phyloP scores from a whole-genome alignment of 1,140 invertebrate genomes.

The Halictus rubicundus region DNA sequence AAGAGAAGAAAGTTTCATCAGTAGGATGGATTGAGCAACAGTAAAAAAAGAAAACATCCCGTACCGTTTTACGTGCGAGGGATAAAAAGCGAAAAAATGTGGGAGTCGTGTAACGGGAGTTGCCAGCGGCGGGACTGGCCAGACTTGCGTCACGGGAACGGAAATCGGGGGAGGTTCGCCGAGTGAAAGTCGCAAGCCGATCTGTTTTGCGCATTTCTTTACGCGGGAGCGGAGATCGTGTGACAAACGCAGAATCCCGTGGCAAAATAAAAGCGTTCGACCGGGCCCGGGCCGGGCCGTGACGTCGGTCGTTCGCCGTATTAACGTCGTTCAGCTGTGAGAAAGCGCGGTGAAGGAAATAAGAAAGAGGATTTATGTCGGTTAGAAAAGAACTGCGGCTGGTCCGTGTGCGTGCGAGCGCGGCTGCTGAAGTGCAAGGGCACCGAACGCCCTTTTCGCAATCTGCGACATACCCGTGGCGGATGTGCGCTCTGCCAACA shows the following conservation, averaged over 20 bases:
- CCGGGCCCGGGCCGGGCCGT: slow-evolving; percentile 23
- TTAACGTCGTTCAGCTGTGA: slow-evolving; percentile 52
- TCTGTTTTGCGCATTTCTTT: slow-evolving; percentile 37
- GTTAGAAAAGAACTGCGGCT: slow-evolving; percentile 48
- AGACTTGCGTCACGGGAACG: slow-evolving; percentile 53
- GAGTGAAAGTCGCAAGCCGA: slow-evolving; percentile 41
- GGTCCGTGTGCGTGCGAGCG: neutral
- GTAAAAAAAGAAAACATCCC: too few relatives aligned
- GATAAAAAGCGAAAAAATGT: neutral
- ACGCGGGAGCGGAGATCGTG: slow-evolving; percentile 48
- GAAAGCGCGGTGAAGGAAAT: slow-evolving; percentile 47
- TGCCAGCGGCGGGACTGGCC: neutral
- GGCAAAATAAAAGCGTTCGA: slow-evolving; percentile 60
- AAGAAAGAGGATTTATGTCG: slow-evolving; percentile 59
- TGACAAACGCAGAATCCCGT: slow-evolving; percentile 55
- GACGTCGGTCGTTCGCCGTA: slow-evolving; percentile 52
- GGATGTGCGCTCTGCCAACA: slow-evolving; percentile 31
- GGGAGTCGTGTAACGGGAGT: neutral
- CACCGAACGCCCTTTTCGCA: slow-evolving; percentile 37
- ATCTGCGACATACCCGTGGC: slow-evolving; percentile 44
- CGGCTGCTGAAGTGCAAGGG: slow-evolving; percentile 54
- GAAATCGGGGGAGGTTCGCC: slow-evolving; percentile 51
- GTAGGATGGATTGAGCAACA: too few relatives aligned
- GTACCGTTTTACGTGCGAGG: too few relatives aligned
- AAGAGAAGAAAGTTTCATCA: too few relatives aligned